A percentile compares a stretch with the other conserved stretches of the same genome.
Evolutionary conservation across 2,113 vertebrate genomes (phyloP).

Genomic region (Mungos mungo): DNA sequence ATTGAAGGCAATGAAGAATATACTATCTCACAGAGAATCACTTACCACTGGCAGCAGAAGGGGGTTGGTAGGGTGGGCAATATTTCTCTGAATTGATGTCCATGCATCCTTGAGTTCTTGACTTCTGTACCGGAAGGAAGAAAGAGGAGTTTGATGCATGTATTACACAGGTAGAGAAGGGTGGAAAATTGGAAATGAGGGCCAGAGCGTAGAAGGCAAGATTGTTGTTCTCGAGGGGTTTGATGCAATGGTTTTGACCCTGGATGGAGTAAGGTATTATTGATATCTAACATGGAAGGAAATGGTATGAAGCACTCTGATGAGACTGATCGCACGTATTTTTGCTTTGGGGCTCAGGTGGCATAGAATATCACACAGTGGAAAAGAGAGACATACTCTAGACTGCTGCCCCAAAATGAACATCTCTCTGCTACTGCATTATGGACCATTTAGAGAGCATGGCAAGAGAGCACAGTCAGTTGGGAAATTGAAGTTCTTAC

Average conservation of each 20-base stretch:
- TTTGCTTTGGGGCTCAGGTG: conserved; percentile 51
- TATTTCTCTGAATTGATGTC: not conserved
- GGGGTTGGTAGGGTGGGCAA: not conserved
- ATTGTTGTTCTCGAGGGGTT: not conserved
- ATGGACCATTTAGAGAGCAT: not conserved
- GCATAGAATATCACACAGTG: conserved; percentile 42
- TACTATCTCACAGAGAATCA: not conserved
- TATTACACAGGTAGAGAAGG: not conserved
- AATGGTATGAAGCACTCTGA: not conserved
- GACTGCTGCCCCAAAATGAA: not conserved
- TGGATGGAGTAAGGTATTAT: not conserved
- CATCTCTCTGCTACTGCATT: not conserved
- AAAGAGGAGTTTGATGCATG: not conserved
- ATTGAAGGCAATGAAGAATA: not conserved
- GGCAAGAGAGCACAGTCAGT: not conserved
- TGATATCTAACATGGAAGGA: not conserved
- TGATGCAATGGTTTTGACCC: not conserved
- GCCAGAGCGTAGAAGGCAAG: not conserved
- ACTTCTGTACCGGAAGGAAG: not conserved
- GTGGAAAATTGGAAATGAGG: conserved; percentile 7
- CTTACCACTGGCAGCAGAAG: not conserved
- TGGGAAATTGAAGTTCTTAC: not conserved
- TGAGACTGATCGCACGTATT: not conserved
- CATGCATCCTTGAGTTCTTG: conserved; percentile 19
- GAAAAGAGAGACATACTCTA: conserved; percentile 46